Evolutionary conservation across 1,140 invertebrate species (phyloP).

Genomic region (Ridgeia piscesae): DNA sequence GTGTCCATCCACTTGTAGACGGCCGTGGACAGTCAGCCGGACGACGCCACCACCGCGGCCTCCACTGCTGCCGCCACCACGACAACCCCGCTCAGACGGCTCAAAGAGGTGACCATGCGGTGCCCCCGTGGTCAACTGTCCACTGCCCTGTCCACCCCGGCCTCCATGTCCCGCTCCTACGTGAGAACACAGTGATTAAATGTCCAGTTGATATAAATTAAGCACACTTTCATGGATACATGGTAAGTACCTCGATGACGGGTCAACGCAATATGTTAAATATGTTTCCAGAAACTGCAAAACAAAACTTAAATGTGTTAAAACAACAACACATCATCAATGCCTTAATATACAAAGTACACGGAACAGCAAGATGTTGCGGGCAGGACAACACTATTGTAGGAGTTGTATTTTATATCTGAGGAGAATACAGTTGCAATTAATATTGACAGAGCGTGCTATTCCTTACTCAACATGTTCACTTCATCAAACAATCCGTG

Average conservation of each 20-base stretch:
- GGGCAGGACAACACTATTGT: no score
- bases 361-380: no score
- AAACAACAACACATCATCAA: not conserved
- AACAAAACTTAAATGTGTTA: not conserved
- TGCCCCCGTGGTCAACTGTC: constrained; percentile 30
- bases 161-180: constrained; percentile 46
- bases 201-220: not conserved
- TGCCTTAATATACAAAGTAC: not conserved
- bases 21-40: constrained; percentile 34
- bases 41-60: constrained; percentile 39
- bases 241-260: not conserved
- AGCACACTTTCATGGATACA: not conserved
- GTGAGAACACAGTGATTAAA: not conserved
- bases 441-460: not conserved
- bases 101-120: constrained; percentile 41
- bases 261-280: not conserved
- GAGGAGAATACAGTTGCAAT: not conserved
- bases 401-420: not conserved
- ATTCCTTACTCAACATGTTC: not conserved
- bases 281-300: not conserved
- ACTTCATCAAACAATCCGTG: not conserved
- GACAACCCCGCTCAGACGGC: constrained; percentile 37
- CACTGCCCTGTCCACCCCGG: constrained; percentile 37
- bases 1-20: constrained; percentile 40
- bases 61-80: constrained; percentile 16